These are phyloP conservation scores for Apamea epomidion DNA, from an alignment of 2,888 invertebrate genomes.

Conservation along the genomic window DNA sequence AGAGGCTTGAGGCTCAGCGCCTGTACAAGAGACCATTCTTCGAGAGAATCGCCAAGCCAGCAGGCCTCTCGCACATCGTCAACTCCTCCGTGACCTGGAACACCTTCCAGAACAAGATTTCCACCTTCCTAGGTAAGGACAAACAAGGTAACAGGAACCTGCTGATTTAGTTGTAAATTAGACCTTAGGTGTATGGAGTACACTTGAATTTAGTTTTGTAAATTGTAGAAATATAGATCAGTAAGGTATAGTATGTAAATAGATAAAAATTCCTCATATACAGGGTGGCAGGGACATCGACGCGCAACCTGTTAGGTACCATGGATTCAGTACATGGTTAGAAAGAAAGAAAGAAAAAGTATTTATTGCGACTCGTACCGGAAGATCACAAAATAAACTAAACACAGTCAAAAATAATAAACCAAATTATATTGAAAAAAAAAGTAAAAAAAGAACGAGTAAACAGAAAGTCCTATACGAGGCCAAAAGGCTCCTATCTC, in stretches of 20 bases:
- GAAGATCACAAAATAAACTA: no score
- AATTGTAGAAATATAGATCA: conserved; percentile 5
- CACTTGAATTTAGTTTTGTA: conserved; percentile 11
- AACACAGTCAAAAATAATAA: no score
- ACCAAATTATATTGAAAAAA: no score
- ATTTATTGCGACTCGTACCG: no score
- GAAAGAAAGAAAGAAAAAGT: no score
- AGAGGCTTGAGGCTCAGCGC: conserved; percentile 91
- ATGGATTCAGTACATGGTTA: no score
- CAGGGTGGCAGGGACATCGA: no score
- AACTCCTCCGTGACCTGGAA: conserved; percentile 80
- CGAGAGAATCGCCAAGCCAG: conserved; percentile 84
- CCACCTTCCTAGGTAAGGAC: conserved; percentile 76
- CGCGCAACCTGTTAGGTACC: no score
- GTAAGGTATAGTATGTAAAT: conserved; percentile 18
- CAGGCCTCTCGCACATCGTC: conserved; percentile 78
- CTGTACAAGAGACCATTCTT: conserved; percentile 91
- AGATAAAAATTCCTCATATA: conserved; percentile 2
- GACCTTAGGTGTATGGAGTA: conserved; percentile 7
- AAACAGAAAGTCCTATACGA: no score
- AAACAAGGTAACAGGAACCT: conserved; percentile 75
- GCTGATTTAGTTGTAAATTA: conserved; percentile 67
- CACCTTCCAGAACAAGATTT: conserved; percentile 77
- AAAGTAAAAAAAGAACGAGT: no score
- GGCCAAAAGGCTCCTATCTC: no score